Conservation (phyloP, 2,888 invertebrate species). For the Zhengitettix transpicula region DNA sequence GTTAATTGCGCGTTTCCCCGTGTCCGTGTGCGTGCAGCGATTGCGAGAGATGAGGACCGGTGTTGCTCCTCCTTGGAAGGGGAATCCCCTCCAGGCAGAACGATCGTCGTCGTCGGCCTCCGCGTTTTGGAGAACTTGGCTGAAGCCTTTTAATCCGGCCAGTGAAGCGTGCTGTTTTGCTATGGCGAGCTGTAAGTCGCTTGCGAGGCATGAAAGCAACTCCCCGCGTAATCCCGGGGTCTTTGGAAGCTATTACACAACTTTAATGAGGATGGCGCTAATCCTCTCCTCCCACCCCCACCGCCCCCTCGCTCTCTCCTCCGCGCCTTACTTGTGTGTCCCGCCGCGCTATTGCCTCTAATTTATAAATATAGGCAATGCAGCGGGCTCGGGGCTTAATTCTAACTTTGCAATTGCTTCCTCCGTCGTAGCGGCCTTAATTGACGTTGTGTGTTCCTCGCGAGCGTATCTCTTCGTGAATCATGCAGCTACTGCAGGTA, state of each 20-base stretch:
- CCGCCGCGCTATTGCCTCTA: background rate
- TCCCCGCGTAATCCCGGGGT: constrained; percentile 17
- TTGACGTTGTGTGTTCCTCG: background rate
- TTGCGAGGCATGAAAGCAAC: background rate
- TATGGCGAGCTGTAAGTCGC: background rate
- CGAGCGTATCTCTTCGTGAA: background rate
- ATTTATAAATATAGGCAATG: background rate
- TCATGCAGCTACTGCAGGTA: background rate
- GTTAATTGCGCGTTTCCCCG: no score
- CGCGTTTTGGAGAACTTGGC: background rate
- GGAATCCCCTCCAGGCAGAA: background rate
- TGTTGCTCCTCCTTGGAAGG: no score
- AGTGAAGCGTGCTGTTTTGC: background rate
- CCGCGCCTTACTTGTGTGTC: background rate
- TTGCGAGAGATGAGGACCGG: no score
- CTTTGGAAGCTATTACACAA: constrained; percentile 28
- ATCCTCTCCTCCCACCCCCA: background rate
- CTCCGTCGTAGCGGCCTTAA: background rate
- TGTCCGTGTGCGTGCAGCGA: no score
- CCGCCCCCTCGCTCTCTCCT: background rate
- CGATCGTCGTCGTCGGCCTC: background rate
- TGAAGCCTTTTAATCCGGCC: background rate
- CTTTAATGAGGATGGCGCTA: constrained; percentile 23
- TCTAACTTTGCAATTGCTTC: background rate
- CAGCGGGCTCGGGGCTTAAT: background rate